These are phyloP conservation scores for Hirundichthys speculiger DNA, from an alignment of 2,113 vertebrate genomes.

Conservation along the genomic window DNA sequence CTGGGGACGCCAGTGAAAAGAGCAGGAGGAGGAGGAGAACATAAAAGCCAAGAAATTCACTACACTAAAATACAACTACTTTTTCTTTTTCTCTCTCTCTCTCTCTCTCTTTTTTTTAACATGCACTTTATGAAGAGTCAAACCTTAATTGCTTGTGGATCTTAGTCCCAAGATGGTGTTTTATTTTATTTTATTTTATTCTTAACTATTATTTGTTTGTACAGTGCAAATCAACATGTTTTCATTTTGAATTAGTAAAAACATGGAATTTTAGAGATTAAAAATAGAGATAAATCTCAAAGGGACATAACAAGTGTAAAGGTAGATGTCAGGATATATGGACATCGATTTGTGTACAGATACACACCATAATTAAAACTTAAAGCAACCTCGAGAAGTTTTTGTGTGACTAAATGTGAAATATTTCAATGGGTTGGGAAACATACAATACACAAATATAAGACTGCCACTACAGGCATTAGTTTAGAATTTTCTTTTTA, in stretches of 20 bases:
- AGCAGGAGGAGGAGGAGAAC: slow-evolving; percentile 59
- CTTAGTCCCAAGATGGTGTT: slow-evolving; percentile 72
- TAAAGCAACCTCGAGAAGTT: slow-evolving; percentile 31
- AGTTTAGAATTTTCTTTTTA: not conserved
- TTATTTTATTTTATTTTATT: slow-evolving; percentile 73
- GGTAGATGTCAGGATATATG: slow-evolving; percentile 31
- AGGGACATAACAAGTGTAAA: slow-evolving; percentile 58
- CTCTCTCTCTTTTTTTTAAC: slow-evolving; percentile 61
- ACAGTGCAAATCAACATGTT: slow-evolving; percentile 57
- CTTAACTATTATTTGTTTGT: slow-evolving; percentile 68
- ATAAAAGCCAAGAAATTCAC: slow-evolving; percentile 66
- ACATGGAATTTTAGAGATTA: slow-evolving; percentile 32
- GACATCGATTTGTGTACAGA: slow-evolving; percentile 35
- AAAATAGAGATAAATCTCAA: slow-evolving; percentile 49
- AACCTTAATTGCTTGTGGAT: slow-evolving; percentile 78
- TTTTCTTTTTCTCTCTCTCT: slow-evolving; percentile 18
- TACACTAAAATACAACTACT: slow-evolving; percentile 33
- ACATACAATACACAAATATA: not conserved
- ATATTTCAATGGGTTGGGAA: slow-evolving; percentile 4
- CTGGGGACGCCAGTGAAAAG: slow-evolving; percentile 68
- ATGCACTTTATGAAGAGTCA: slow-evolving; percentile 82
- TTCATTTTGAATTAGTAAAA: slow-evolving; percentile 44
- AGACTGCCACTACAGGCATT: not conserved
- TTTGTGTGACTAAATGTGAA: slow-evolving; percentile 67
- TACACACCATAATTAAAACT: slow-evolving; percentile 9